A percentile compares a stretch with the other conserved stretches of the same genome.
phyloP scores from a whole-genome alignment of 2,113 vertebrate species.

The Chaenogobius annularis region DNA sequence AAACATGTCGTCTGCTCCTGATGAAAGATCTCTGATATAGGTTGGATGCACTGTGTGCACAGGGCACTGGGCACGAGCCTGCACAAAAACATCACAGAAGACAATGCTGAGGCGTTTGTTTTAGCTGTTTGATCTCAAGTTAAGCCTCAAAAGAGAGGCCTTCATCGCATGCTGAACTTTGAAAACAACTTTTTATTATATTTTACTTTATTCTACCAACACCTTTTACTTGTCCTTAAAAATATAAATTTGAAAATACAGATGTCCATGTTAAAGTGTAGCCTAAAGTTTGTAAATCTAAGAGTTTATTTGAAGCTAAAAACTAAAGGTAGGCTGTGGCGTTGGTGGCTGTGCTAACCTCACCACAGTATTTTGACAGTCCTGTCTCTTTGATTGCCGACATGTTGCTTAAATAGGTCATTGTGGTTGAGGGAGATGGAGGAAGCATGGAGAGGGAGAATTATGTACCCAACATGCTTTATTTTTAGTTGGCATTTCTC shows the following conservation, averaged over 20 bases:
- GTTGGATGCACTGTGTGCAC: constrained; percentile 48
- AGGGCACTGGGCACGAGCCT: constrained; percentile 18
- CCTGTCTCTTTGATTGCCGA: constrained; percentile 54
- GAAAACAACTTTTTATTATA: constrained; percentile 21
- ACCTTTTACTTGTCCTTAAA: constrained; percentile 25
- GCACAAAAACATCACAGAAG: constrained; percentile 42
- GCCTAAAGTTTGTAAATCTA: constrained; percentile 32
- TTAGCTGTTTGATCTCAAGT: constrained; percentile 47
- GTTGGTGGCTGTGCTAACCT: constrained; percentile 46
- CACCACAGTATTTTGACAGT: constrained; percentile 60
- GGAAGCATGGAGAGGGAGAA: constrained; percentile 20
- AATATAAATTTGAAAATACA: constrained; percentile 18
- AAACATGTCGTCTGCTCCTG: constrained; percentile 53
- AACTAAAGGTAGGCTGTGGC: constrained; percentile 58
- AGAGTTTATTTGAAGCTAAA: constrained; percentile 52
- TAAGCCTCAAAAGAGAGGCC: constrained; percentile 26
- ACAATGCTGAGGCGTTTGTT: constrained; percentile 15
- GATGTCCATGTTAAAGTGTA: constrained; percentile 25
- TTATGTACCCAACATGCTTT: constrained; percentile 44
- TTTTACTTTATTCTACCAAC: constrained; percentile 12
- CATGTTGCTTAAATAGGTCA: constrained; percentile 68
- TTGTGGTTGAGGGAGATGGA: constrained; percentile 52
- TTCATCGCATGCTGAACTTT: constrained; percentile 25
- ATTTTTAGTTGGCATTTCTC: constrained; percentile 54
- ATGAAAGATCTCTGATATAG: constrained; percentile 68